These are phyloP conservation scores for Hartigia nigra DNA, from an alignment of 2,888 invertebrate genomes.

Conservation along the genomic window DNA sequence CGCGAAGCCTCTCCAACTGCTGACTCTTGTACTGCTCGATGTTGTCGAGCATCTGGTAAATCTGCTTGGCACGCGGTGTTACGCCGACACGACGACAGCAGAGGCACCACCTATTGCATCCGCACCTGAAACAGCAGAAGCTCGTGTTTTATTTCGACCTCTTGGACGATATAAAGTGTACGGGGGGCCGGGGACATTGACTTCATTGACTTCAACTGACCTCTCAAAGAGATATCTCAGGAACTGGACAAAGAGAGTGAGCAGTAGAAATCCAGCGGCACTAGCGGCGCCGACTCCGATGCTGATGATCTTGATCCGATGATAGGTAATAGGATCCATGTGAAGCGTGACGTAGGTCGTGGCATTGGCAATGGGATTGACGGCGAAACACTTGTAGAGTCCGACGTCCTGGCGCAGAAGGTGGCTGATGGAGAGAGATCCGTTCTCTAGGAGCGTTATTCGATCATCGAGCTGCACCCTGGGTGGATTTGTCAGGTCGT, in stretches of 20 bases:
- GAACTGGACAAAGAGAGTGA: conserved; percentile 84
- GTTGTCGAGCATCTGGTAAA: conserved; percentile 89
- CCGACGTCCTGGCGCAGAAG: conserved; percentile 86
- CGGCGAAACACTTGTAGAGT: conserved; percentile 85
- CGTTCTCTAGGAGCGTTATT: conserved; percentile 79
- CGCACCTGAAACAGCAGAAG: conserved; percentile 69
- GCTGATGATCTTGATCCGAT: conserved; percentile 85
- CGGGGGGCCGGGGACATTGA: background rate
- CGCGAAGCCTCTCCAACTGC: conserved; percentile 87
- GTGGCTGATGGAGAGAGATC: conserved; percentile 79
- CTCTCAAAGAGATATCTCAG: conserved; percentile 77
- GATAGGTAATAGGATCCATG: conserved; percentile 88
- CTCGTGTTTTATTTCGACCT: background rate
- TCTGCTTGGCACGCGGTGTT: conserved; percentile 84
- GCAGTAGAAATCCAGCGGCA: conserved; percentile 81
- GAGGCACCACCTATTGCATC: conserved; percentile 78
- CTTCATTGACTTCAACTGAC: conserved; percentile 68
- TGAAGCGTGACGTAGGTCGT: conserved; percentile 81
- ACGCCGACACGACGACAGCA: conserved; percentile 78
- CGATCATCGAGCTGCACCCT: conserved; percentile 65
- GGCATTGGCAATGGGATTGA: conserved; percentile 84
- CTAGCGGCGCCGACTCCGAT: conserved; percentile 83
- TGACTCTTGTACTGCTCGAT: conserved; percentile 91
- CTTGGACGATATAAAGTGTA: background rate
- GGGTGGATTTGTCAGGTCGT: conserved; percentile 65